phyloP scores from a whole-genome alignment of 2,113 vertebrate genomes.

The Oriolus oriolus region DNA sequence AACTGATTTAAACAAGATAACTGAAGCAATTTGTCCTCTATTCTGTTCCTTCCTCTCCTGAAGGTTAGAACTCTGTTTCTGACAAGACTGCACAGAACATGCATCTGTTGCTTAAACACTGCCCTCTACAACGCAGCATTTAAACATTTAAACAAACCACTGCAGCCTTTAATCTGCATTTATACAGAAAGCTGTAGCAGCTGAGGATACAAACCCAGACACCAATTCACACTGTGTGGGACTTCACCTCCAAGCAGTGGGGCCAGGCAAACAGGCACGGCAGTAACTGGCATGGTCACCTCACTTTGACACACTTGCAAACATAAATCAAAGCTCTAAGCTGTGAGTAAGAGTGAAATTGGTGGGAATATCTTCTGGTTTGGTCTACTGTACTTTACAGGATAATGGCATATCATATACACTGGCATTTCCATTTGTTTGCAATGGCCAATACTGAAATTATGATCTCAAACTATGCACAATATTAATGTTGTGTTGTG shows the following conservation, averaged over 20 bases:
- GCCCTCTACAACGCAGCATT: not conserved
- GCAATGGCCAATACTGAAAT: not conserved
- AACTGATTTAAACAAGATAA: not conserved
- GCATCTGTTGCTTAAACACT: not conserved
- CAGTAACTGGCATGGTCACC: not conserved
- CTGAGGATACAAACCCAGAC: not conserved
- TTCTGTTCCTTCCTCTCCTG: not conserved
- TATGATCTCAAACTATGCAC: not conserved
- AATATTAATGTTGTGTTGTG: not conserved
- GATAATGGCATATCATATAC: not conserved
- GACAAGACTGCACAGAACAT: not conserved
- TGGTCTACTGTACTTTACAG: not conserved
- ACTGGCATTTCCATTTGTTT: not conserved
- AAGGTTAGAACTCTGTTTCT: not conserved
- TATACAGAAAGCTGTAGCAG: not conserved
- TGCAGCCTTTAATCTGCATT: not conserved
- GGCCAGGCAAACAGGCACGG: not conserved
- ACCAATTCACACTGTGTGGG: not conserved
- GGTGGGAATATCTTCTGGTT: not conserved
- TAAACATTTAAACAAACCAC: not conserved
- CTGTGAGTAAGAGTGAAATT: not conserved
- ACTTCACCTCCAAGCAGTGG: not conserved
- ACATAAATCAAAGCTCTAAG: not conserved
- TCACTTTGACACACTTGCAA: not conserved
- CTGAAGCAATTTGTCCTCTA: not conserved